phyloP scores from a whole-genome alignment of 2,888 invertebrate genomes.

The Parelbella ahira region DNA sequence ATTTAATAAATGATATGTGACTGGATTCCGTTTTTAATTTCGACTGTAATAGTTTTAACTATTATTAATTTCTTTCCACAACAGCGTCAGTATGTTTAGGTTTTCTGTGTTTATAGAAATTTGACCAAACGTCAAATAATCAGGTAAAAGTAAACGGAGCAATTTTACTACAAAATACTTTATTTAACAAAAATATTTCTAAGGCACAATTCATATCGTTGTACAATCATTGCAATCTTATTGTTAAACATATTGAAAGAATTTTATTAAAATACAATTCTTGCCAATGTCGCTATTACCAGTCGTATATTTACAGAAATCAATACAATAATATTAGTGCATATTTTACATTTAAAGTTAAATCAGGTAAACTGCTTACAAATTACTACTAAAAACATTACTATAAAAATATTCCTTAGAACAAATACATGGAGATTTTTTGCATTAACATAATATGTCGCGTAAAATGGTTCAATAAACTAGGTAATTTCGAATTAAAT shows the following conservation, averaged over 20 bases:
- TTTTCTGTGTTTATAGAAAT: too few relatives aligned
- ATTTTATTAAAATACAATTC: constrained; percentile 1
- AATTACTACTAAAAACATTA: too few relatives aligned
- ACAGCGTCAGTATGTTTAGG: too few relatives aligned
- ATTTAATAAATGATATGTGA: constrained; percentile 32
- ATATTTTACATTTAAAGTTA: constrained; percentile 19
- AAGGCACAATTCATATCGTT: constrained; percentile 35
- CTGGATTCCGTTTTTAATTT: too few relatives aligned
- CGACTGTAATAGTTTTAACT: too few relatives aligned
- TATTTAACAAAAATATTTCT: constrained; percentile 27
- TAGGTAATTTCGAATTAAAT: too few relatives aligned
- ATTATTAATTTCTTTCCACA: too few relatives aligned
- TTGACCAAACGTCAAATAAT: too few relatives aligned
- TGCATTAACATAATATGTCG: too few relatives aligned
- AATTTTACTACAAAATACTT: constrained; percentile 15
- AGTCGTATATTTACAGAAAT: constrained; percentile 13
- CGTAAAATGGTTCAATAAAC: background rate
- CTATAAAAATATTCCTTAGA: too few relatives aligned
- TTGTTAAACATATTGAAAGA: constrained; percentile 8
- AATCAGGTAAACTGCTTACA: constrained; percentile 12
- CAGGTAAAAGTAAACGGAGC: too few relatives aligned
- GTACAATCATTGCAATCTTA: constrained; percentile 28
- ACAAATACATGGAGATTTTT: too few relatives aligned
- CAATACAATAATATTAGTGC: constrained; percentile 4
- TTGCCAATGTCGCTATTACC: background rate